Conservation (phyloP, 2,797 vertebrate genomes). For the Scolopax bukidnonensis region DNA sequence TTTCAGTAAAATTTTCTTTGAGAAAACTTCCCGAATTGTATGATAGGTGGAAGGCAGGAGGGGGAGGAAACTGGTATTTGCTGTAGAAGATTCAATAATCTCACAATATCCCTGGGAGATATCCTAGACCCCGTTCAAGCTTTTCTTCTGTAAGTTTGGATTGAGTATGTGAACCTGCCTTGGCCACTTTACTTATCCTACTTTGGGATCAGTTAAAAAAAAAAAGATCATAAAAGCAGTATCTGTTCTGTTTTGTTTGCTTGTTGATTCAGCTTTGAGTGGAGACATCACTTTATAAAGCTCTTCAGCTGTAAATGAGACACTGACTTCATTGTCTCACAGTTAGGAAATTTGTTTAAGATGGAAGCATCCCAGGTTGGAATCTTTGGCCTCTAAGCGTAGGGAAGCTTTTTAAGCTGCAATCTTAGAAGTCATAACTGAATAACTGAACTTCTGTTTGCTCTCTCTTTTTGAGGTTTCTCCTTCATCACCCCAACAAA, state of each 20-base stretch:
- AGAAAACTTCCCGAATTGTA: not conserved
- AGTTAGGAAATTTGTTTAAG: not conserved
- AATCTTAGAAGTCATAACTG: not conserved
- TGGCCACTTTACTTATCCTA: not conserved
- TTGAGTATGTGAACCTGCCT: not conserved
- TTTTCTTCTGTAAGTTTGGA: not conserved
- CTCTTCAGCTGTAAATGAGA: constrained; percentile 20
- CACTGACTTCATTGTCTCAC: constrained; percentile 19
- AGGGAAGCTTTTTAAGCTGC: not conserved
- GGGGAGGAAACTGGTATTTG: not conserved
- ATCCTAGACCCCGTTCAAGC: not conserved
- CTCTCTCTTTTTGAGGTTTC: not conserved
- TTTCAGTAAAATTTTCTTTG: not conserved
- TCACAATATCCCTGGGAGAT: not conserved
- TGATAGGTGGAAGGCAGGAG: not conserved
- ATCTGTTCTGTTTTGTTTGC: not conserved
- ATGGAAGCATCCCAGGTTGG: not conserved
- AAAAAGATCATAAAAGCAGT: not conserved
- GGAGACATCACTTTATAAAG: not conserved
- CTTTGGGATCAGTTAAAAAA: not conserved
- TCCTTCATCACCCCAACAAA: not conserved
- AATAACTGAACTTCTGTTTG: constrained; percentile 25
- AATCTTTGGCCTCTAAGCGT: not conserved
- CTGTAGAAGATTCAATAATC: not conserved
- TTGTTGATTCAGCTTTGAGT: constrained; percentile 29